A percentile compares a stretch with the other conserved stretches of the same genome.
phyloP scores from a whole-genome alignment of 2,888 invertebrate species.

The Nomada goodeniana region DNA sequence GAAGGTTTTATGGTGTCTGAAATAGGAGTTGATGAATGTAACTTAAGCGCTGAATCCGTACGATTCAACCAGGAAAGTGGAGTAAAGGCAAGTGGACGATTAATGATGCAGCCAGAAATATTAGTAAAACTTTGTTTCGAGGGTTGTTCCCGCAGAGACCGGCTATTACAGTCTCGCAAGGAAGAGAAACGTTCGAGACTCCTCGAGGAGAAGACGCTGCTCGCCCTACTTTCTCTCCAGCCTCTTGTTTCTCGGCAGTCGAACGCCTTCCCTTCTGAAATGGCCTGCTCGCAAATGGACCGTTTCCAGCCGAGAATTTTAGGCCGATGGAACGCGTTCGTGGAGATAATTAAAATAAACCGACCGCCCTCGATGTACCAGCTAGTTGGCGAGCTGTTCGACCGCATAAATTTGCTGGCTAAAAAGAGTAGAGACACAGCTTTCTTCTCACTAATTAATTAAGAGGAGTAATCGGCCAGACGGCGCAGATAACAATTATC shows the following conservation, averaged over 20 bases:
- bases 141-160: conserved; percentile 28
- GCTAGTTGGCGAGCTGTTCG: background rate
- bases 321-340: background rate
- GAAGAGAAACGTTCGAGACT: conserved; percentile 26
- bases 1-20: too few species aligned
- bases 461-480: conserved; percentile 39
- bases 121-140: conserved; percentile 66
- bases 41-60: background rate
- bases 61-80: background rate
- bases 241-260: conserved; percentile 3
- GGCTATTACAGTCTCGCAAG: conserved; percentile 49
- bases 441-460: conserved; percentile 47
- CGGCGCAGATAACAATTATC: conserved; percentile 60
- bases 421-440: background rate
- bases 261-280: conserved; percentile 56
- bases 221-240: conserved; percentile 61
- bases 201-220: conserved; percentile 59
- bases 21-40: background rate
- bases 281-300: conserved; percentile 60
- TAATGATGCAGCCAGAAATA: conserved; percentile 27
- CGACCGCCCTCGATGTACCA: conserved; percentile 22
- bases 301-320: conserved; percentile 38
- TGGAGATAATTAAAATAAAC: conserved; percentile 48
- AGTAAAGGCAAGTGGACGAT: conserved; percentile 9
- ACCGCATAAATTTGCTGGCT: conserved; percentile 32